Evolutionary conservation across 2,888 invertebrate species (phyloP).

Genomic region (Cataglyphis altisquamis): DNA sequence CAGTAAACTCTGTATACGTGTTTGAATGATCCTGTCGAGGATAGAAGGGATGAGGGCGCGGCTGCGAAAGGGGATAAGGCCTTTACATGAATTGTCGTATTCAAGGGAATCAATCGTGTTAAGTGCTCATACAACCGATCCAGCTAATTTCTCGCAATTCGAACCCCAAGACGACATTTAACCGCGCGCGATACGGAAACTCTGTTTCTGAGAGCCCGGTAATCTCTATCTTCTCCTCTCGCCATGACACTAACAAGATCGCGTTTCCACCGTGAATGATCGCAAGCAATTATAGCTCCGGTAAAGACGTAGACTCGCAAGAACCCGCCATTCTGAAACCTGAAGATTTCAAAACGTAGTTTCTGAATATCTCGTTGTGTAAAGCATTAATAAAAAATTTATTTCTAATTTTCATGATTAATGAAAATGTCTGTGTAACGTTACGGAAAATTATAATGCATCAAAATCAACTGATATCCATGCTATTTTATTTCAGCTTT

Average conservation of each 20-base stretch:
- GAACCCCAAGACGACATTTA: slow-evolving; percentile 56
- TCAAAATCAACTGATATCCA: background rate
- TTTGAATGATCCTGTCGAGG: slow-evolving; percentile 16
- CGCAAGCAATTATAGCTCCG: slow-evolving; percentile 20
- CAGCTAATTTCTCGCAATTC: slow-evolving; percentile 71
- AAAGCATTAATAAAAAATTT: background rate
- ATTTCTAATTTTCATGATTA: background rate
- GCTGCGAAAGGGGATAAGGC: slow-evolving; percentile 52
- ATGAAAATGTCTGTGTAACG: background rate
- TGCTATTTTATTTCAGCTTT: background rate
- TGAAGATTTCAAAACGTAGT: background rate
- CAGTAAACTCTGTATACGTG: slow-evolving; percentile 10
- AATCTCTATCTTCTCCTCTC: slow-evolving; percentile 30
- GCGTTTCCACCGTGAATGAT: slow-evolving; percentile 33
- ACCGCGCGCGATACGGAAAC: slow-evolving; percentile 49
- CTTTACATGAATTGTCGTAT: slow-evolving; percentile 65
- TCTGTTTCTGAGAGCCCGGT: slow-evolving; percentile 20
- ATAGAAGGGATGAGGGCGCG: slow-evolving; percentile 5
- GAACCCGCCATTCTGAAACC: background rate
- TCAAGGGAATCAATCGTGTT: slow-evolving; percentile 72
- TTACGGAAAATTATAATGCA: background rate
- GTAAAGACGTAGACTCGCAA: slow-evolving; percentile 6
- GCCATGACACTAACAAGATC: slow-evolving; percentile 45
- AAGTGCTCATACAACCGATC: slow-evolving; percentile 72
- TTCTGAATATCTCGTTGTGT: background rate